Conservation (phyloP, 1,140 invertebrate genomes). For the Drosophila gunungcola region DNA sequence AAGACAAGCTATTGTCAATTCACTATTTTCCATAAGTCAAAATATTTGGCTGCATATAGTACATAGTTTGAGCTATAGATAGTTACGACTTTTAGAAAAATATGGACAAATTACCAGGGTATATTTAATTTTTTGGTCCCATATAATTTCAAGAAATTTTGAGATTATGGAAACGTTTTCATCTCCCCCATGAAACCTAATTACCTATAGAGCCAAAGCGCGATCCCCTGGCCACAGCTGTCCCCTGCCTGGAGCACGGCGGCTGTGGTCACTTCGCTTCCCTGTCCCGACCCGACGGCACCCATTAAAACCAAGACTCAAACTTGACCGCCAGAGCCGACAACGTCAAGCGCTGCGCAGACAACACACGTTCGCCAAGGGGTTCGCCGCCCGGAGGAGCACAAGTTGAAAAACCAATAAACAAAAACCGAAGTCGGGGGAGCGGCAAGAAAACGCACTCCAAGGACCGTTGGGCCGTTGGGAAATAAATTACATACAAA, state of each 20-base stretch:
- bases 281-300: neutral
- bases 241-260: slow-evolving; percentile 21
- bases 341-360: slow-evolving; percentile 41
- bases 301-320: slow-evolving; percentile 69
- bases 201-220: neutral
- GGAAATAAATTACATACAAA: slow-evolving; percentile 81
- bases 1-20: too few relatives aligned
- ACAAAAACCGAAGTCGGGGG: slow-evolving; percentile 48
- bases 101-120: too few relatives aligned
- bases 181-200: slow-evolving; percentile 4
- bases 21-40: too few relatives aligned
- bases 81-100: too few relatives aligned
- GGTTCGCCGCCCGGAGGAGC: slow-evolving; percentile 5
- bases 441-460: slow-evolving; percentile 53
- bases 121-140: too few relatives aligned
- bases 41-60: too few relatives aligned
- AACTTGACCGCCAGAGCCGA: slow-evolving; percentile 53
- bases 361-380: slow-evolving; percentile 15
- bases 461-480: slow-evolving; percentile 31
- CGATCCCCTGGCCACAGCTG: slow-evolving; percentile 4
- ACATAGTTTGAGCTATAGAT: too few relatives aligned
- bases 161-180: too few relatives aligned
- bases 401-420: slow-evolving; percentile 75
- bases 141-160: too few relatives aligned
- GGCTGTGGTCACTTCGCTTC: slow-evolving; percentile 51